A percentile compares a stretch with the other conserved stretches of the same genome.
Conservation (phyloP, 2,113 vertebrate species). For the Hyperoodon ampullatus region DNA sequence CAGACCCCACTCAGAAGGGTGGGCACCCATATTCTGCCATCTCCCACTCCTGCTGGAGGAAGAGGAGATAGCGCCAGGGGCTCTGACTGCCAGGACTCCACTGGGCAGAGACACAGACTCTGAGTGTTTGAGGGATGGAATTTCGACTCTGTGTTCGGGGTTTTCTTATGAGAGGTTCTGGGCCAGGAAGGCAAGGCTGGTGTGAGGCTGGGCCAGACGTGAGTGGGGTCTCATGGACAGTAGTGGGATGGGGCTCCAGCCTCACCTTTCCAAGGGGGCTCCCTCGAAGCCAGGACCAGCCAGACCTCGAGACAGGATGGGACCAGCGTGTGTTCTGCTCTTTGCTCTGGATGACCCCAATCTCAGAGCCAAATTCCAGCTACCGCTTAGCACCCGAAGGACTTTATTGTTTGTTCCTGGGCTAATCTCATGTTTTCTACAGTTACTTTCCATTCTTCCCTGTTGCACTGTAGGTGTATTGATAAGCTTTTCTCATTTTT, state of each 20-base stretch:
- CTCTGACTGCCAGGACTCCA: fast-evolving
- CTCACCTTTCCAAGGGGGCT: not conserved
- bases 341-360: not conserved
- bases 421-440: fast-evolving
- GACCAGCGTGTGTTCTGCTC: not conserved
- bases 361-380: not conserved
- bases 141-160: fast-evolving
- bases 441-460: not conserved
- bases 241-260: not conserved
- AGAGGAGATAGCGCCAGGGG: not conserved
- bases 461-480: not conserved
- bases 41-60: not conserved
- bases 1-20: not conserved
- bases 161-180: no score
- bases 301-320: fast-evolving
- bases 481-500: not conserved
- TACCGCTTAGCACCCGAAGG: fast-evolving
- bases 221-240: not conserved
- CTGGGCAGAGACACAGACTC: not conserved
- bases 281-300: not conserved
- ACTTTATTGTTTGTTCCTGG: no score
- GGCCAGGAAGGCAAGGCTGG: no score
- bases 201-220: not conserved
- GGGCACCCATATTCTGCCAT: not conserved
- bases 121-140: not conserved